Conservation (phyloP, 2,113 vertebrate genomes). For the Callorhinus ursinus region DNA sequence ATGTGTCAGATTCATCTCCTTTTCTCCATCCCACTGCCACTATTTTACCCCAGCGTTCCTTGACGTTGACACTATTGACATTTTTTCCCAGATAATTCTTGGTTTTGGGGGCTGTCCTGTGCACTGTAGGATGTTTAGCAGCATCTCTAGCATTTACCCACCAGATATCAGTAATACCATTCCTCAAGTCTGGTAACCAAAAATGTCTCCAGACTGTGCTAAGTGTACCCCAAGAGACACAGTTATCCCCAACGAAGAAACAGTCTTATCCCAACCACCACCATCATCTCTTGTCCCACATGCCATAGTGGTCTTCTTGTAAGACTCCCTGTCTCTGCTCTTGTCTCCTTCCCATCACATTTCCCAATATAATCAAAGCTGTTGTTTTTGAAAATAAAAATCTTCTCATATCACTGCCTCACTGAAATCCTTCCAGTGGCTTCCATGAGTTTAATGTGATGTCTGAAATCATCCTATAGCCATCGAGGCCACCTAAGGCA, state of each 20-base stretch:
- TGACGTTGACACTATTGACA: neutral
- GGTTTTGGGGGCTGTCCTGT: neutral
- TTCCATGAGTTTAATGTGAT: slow-evolving; percentile 21
- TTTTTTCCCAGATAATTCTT: slow-evolving; percentile 1
- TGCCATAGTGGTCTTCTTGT: neutral
- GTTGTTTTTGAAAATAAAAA: slow-evolving; percentile 28
- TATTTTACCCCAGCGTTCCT: neutral
- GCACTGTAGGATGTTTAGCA: neutral
- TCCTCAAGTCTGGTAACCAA: neutral
- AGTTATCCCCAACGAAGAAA: neutral
- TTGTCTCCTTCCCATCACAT: slow-evolving; percentile 7
- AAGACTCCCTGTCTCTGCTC: neutral
- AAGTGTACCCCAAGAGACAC: neutral
- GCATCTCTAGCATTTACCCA: neutral
- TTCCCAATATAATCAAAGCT: slow-evolving; percentile 22
- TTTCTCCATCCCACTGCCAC: neutral
- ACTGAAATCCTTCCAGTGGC: neutral
- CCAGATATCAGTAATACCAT: slow-evolving; percentile 6
- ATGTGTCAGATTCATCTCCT: neutral
- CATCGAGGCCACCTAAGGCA: neutral
- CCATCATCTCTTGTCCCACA: neutral
- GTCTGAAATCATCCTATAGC: neutral
- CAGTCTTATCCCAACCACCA: neutral
- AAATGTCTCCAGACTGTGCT: slow-evolving; percentile 33
- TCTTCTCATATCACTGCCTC: neutral